phyloP scores from a whole-genome alignment of 2,888 invertebrate genomes.

The Cosmia pyralina region DNA sequence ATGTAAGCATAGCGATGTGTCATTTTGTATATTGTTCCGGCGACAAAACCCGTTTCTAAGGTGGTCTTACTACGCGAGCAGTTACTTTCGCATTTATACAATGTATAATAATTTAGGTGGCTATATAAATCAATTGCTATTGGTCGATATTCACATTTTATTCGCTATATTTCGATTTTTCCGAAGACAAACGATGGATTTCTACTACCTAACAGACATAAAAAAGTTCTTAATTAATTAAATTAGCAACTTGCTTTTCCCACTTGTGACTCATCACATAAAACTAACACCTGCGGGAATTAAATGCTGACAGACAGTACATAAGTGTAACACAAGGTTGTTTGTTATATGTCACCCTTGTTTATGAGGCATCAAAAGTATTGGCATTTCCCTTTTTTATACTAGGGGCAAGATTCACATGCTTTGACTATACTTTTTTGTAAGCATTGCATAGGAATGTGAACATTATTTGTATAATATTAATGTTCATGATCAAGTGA shows the following conservation, averaged over 20 bases:
- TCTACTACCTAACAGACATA: neutral
- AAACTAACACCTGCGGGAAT: slow-evolving; percentile 27
- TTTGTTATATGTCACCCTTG: neutral
- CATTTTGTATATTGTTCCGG: too few relatives aligned
- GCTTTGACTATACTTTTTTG: too few relatives aligned
- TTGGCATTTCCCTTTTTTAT: neutral
- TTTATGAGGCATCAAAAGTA: neutral
- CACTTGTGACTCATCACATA: slow-evolving; percentile 19
- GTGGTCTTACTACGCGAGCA: neutral
- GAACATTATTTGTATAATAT: neutral
- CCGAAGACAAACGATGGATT: too few relatives aligned
- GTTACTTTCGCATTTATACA: neutral
- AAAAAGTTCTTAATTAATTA: slow-evolving; percentile 35
- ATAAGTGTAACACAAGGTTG: slow-evolving; percentile 1
- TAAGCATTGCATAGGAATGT: neutral
- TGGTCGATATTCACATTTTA: too few relatives aligned
- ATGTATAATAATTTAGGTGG: too few relatives aligned
- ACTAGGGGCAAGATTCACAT: neutral
- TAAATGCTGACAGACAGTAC: slow-evolving; percentile 1
- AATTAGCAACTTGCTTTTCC: slow-evolving; percentile 40
- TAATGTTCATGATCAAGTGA: neutral
- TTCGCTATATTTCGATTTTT: too few relatives aligned
- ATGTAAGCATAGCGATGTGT: too few relatives aligned
- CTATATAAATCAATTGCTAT: too few relatives aligned
- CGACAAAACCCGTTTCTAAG: too few relatives aligned